Base-by-base conservation (phyloP, 2,797 vertebrate genomes). In the Cossypha caffra region DNA sequence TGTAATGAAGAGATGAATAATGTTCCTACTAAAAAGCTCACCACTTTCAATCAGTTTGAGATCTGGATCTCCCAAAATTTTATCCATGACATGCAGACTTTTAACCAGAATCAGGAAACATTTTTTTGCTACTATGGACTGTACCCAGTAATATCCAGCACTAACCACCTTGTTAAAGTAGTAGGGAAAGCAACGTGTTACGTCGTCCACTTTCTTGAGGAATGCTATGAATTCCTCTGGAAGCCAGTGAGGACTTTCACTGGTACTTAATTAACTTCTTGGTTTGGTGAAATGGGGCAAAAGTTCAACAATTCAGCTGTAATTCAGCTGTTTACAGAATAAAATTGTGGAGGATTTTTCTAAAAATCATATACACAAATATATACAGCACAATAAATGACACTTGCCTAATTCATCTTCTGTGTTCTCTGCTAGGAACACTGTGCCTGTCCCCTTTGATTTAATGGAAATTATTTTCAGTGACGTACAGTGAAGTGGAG, bases 391-490 rank as follows among this genome's bases (percentile, higher is more conserved):
- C 62, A 82, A 75, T 68, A 94, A 94, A 80, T 57, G 64, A 38
- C 35, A 59, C n/a, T 54, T 54, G 40, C 61, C 90, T 94, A 74
- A 95, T 83, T 91, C 48, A 79, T 67, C 35, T 87, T 91, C 73
- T 66, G n/a, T 86, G 43, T 77, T 40, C 40, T 82, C 69, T 54
- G 14, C 68, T 50, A 92, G 88, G 64, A 93, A 83, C 81, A 90
- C 37, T 11, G 48, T 51, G 13, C 35, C 42, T 91, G 86, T 76
- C 38, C 91, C 52, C 63, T 92, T 95, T 94, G 95, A 95, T 97
- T 97, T 96, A 95, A 96, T 94, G 90, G 79, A 97, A 98, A 94
- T 95, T 87, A 87, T 78, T 82, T 95, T 90, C 91, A 85, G 47
- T 81, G 73, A 85, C 19, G 37, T 93, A 94, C 69, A 88, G 76